Conservation (phyloP, 1,140 invertebrate genomes). For the Neodiprion fabricii region DNA sequence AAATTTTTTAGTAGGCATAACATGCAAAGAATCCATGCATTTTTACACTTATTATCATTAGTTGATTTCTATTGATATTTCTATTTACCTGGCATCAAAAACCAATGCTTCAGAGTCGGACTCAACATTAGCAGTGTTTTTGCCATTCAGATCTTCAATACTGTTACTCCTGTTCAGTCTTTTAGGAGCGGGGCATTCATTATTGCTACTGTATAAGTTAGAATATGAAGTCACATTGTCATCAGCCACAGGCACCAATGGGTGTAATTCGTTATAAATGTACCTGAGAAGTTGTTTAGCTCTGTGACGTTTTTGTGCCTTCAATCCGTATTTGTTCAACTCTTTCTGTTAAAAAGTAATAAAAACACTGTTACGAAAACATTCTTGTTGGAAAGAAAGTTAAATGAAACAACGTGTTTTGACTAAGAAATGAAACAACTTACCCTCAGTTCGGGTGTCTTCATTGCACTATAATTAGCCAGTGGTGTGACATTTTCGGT, state of each 20-base stretch:
- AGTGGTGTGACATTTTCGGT: conserved; percentile 43
- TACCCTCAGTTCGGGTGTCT: conserved; percentile 56
- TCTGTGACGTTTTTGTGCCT: conserved; percentile 50
- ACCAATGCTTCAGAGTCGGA: neutral
- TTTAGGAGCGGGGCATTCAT: neutral
- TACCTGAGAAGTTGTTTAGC: conserved; percentile 57
- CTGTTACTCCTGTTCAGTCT: neutral
- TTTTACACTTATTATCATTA: too few relatives aligned
- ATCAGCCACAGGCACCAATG: conserved; percentile 25
- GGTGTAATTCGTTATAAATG: conserved; percentile 60
- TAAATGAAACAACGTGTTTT: neutral
- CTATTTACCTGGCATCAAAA: neutral
- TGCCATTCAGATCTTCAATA: neutral
- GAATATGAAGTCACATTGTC: neutral
- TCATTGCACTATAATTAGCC: conserved; percentile 52
- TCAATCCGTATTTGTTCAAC: conserved; percentile 59
- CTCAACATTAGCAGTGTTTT: neutral
- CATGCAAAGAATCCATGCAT: too few relatives aligned
- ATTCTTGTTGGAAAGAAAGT: neutral
- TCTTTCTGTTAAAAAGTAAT: conserved; percentile 49
- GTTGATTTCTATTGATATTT: too few relatives aligned
- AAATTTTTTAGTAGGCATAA: conserved; percentile 16
- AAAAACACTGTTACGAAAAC: conserved; percentile 25
- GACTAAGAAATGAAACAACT: neutral
- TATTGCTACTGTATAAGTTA: conserved; percentile 3